Base-by-base conservation (phyloP, 1,140 invertebrate species). In the Ylistrum balloti region DNA sequence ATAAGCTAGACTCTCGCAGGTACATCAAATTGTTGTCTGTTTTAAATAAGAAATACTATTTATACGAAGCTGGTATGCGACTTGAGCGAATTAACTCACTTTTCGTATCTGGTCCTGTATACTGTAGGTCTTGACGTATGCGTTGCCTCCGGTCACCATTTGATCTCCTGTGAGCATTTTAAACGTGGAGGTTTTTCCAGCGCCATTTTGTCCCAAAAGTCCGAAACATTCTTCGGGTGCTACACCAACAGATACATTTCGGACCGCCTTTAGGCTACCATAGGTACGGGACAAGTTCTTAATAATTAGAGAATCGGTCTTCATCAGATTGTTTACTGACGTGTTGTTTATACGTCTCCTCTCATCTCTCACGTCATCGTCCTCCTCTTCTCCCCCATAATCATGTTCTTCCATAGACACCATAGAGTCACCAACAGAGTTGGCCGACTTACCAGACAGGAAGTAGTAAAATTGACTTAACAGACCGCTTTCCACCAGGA, bases 171-270 rank as follows among this genome's bases (percentile, higher is more conserved):
- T 99, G 90, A 97, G 91, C 96, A 97, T 97, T 93, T 97, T 97
- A 93, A 99, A 99, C 5, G 98, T 98, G 17, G 98, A 98, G 7
- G 98, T 98, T 96, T 99, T 99, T 13, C 98, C 98, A 5, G 98
- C 98, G 0, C 98, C 98, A 94, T 98, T 97, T 0, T 98, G 96
- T 13, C 98, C 98, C 35, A 99, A 96, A 35, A 99, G 96, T 0
- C 98, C 98, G 95, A 99, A 99, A 94, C 98, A 98, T 96, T 98
- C 97, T 5, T 98, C 97, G 33, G 97, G 96, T 85, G 97, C 96
- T 0, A 98, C 97, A 0, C 97, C 97, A 93, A 98, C 97, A 92
- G 97, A 97, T 0, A 98, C 85, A 85, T 88, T 74, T 41, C 89
- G 86, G 0, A 92, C 91, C 22, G 91, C 91, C 34, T 97, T 94